phyloP scores from a whole-genome alignment of 2,113 vertebrate genomes.

The Indri indri region DNA sequence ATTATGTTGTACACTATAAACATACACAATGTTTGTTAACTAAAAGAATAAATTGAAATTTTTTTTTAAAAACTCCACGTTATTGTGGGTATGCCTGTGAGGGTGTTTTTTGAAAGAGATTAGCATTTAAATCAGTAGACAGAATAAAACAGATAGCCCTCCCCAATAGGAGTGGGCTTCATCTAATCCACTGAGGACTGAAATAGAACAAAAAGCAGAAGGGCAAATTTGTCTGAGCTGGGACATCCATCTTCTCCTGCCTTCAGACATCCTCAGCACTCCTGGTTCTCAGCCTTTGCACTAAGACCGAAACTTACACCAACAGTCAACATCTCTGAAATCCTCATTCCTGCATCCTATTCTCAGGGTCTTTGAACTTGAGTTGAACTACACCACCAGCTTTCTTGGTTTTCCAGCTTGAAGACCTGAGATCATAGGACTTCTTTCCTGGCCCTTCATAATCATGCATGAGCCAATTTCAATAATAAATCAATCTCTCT shows the following conservation, averaged over 20 bases:
- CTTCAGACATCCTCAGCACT: not conserved
- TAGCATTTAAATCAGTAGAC: not conserved
- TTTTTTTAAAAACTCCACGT: not conserved
- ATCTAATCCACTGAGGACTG: not conserved
- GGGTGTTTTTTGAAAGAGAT: not conserved
- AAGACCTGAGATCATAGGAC: not conserved
- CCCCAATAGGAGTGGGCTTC: fast-evolving
- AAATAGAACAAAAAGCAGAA: not conserved
- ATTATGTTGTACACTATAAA: not conserved
- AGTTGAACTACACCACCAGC: not conserved
- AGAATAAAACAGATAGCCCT: not conserved
- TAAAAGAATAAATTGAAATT: not conserved
- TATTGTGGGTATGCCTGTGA: not conserved
- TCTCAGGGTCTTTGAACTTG: not conserved
- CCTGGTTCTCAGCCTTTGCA: not conserved
- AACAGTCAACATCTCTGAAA: fast-evolving
- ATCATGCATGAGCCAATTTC: too few relatives aligned
- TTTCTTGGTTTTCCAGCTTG: not conserved
- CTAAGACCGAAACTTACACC: not conserved
- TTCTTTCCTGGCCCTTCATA: not conserved
- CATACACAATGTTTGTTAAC: not conserved
- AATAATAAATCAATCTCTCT: not conserved
- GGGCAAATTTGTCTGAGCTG: not conserved
- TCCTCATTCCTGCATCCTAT: not conserved
- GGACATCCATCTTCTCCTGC: not conserved